These are phyloP conservation scores for Thereva nobilitata DNA, from an alignment of 2,888 invertebrate species.

Conservation along the genomic window DNA sequence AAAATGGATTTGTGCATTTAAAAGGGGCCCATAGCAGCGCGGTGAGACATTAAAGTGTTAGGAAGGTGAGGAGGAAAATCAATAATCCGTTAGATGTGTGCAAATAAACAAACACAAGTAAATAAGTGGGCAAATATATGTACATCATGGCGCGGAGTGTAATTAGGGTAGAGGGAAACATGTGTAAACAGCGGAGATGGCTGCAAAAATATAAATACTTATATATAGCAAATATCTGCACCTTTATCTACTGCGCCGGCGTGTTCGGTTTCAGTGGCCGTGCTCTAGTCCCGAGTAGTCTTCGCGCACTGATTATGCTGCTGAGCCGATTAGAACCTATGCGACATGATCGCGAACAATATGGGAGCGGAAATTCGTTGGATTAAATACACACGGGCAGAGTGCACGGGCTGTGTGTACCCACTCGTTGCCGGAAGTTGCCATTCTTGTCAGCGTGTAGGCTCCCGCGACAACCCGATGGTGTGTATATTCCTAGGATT, in stretches of 20 bases:
- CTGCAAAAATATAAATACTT: too few relatives aligned
- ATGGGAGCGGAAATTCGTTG: not conserved
- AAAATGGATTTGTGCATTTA: too few relatives aligned
- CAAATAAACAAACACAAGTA: conserved; percentile 37
- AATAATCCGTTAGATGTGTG: conserved; percentile 40
- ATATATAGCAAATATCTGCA: too few relatives aligned
- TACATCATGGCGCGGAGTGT: too few relatives aligned
- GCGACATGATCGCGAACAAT: conserved; percentile 11
- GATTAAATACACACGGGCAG: conserved; percentile 4
- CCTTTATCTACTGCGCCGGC: too few relatives aligned
- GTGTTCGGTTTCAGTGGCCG: too few relatives aligned
- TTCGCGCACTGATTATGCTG: not conserved
- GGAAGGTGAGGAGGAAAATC: conserved; percentile 17
- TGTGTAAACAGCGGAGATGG: too few relatives aligned
- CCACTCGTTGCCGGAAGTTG: conserved; percentile 44
- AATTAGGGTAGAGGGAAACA: too few relatives aligned
- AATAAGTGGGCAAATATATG: conserved; percentile 11
- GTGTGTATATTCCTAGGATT: conserved; percentile 38
- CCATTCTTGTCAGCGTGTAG: conserved; percentile 44
- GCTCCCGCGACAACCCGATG: conserved; percentile 26
- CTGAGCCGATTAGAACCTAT: not conserved
- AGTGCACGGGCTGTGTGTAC: conserved; percentile 37
- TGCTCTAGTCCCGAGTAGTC: too few relatives aligned
- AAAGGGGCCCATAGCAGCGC: conserved; percentile 10
- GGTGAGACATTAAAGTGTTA: not conserved